Evolutionary conservation across 2,797 vertebrate species (phyloP).

Genomic region (Tangara arthus): DNA sequence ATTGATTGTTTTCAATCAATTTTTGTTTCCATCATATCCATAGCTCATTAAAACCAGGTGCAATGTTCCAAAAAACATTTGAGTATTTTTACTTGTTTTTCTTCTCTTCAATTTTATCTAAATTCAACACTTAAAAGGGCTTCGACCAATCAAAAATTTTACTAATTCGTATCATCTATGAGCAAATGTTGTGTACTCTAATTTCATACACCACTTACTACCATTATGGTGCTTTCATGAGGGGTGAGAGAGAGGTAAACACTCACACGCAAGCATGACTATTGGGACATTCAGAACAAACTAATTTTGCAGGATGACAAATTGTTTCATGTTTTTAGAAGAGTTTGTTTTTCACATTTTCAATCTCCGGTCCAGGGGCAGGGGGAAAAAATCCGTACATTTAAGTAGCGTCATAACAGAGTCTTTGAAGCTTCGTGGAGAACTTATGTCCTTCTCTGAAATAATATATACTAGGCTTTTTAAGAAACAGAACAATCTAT

Average conservation of each 20-base stretch:
- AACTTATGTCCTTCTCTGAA: neutral
- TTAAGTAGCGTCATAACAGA: neutral
- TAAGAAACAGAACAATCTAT: neutral
- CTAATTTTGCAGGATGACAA: neutral
- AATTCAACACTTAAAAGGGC: neutral
- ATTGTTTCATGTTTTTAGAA: neutral
- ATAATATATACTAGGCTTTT: neutral
- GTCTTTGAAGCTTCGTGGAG: neutral
- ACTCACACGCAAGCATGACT: neutral
- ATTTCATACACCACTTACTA: constrained; percentile 55
- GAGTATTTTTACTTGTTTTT: neutral
- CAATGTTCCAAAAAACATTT: neutral
- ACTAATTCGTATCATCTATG: neutral
- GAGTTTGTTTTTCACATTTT: neutral
- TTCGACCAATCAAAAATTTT: constrained; percentile 8
- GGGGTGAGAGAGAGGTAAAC: neutral
- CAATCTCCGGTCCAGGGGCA: neutral
- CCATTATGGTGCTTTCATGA: neutral
- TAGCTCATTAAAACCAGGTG: neutral
- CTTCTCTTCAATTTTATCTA: neutral
- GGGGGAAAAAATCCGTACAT: neutral
- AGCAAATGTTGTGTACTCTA: constrained; percentile 35
- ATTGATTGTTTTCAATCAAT: neutral
- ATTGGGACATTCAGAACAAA: neutral
- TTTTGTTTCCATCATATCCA: neutral